phyloP scores from a whole-genome alignment of 2,113 vertebrate species.

The Leucoraja erinaceus region DNA sequence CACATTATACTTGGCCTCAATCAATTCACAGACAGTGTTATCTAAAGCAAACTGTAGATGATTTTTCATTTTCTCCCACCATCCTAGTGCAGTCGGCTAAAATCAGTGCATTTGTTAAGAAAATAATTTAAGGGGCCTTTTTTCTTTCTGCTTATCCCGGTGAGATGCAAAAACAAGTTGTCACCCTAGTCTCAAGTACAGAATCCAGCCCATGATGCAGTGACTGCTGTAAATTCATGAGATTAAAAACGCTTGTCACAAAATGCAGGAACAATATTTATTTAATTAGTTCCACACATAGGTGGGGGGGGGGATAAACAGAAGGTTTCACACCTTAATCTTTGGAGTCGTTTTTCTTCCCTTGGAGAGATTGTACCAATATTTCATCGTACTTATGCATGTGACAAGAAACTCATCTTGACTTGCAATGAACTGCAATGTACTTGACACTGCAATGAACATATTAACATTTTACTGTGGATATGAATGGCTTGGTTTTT shows the following conservation, averaged over 20 bases:
- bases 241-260: background rate
- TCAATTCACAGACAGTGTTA: background rate
- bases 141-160: background rate
- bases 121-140: background rate
- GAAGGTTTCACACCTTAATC: slow-evolving; percentile 13
- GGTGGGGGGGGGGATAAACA: slow-evolving; percentile 22
- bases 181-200: background rate
- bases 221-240: background rate
- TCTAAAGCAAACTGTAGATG: background rate
- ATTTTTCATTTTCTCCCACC: background rate
- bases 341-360: slow-evolving; percentile 12
- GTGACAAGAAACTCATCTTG: no score
- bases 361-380: slow-evolving; percentile 1
- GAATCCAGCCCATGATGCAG: background rate
- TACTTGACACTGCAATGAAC: background rate
- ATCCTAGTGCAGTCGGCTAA: background rate
- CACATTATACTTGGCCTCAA: background rate
- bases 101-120: background rate
- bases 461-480: slow-evolving; percentile 18
- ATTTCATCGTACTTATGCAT: no score
- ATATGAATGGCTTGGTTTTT: slow-evolving; percentile 30
- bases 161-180: background rate
- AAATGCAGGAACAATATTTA: background rate
- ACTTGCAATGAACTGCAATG: no score
- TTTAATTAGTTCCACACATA: slow-evolving; percentile 30